Evolutionary conservation across 2,113 vertebrate genomes (phyloP).

Genomic region (Salvelinus namaycush): DNA sequence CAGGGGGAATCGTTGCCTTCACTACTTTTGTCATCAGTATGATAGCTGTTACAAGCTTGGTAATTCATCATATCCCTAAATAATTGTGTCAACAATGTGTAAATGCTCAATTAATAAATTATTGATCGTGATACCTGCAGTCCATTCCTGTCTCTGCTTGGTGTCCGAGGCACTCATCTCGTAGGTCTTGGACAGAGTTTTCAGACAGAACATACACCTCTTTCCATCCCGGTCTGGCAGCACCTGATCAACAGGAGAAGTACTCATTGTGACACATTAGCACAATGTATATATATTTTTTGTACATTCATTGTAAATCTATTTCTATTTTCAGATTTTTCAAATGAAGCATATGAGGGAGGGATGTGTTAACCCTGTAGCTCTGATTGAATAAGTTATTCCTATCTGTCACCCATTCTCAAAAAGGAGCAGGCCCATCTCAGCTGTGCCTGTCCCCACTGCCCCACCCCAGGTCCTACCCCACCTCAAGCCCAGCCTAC

Average conservation of each 20-base stretch:
- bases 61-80: too few relatives aligned
- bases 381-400: not conserved
- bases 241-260: constrained; percentile 70
- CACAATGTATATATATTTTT: not conserved
- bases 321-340: not conserved
- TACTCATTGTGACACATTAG: not conserved
- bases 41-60: too few relatives aligned
- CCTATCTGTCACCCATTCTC: not conserved
- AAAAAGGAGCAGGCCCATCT: not conserved
- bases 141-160: constrained; percentile 95
- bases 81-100: too few relatives aligned
- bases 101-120: too few relatives aligned
- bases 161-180: constrained; percentile 97
- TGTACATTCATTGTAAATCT: not conserved
- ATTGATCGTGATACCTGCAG: constrained; percentile 70
- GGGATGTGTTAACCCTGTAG: not conserved
- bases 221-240: constrained; percentile 91
- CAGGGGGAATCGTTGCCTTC: too few relatives aligned
- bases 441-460: too few relatives aligned
- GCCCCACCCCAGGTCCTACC: too few relatives aligned
- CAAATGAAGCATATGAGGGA: not conserved
- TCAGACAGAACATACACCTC: constrained; percentile 96
- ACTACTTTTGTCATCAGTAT: too few relatives aligned
- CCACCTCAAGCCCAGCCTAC: constrained; percentile 57
- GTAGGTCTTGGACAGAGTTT: constrained; percentile 87